Base-by-base conservation (phyloP, 2,888 invertebrate genomes). In the Ommatoiulus sabulosus region DNA sequence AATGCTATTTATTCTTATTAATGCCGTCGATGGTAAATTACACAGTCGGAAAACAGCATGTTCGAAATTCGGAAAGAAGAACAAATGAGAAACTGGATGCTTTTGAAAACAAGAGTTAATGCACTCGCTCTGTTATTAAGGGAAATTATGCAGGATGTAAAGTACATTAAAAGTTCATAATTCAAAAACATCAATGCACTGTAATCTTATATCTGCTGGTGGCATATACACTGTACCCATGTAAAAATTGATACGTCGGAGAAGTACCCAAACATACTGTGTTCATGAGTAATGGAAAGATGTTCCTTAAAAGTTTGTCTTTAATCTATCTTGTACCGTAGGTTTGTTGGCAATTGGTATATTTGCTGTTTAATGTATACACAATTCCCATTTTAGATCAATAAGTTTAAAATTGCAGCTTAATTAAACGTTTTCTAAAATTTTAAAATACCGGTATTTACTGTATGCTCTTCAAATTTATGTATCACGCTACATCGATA, bases 1-100 rank as follows among this genome's bases (percentile, higher is more conserved):
- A 80, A 80, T 80, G 80, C 80, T 24, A 80, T 80, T 80, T 80
- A 80, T 80, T 80, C 80, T 80, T 80, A 80, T 80, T 80, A 80
- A 80, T 80, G 80, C 80, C 80, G 15, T 80, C 80, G 15, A 43
- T 80, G 80, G 80, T 80, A 80, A 80, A 80, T 80, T 80, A 43
- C 72, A 17, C 80, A 43, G 80, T 24, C 80, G 80, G 35, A 35
- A 80, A 24, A 35, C 24, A 80, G 80, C 80, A 80, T 24, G 24
- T 24, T 80, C 15, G 35, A 80, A 15, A 12, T 80, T 80, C 80
- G 35, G 35, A 80, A 35, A 35, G 1, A 72, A 72, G 80, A 80
- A 35, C 80, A 72, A 72, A 72, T 80, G 80, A 8, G 80, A 80
- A 80, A 80, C 80, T 80, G 24, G 80, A 80, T 80, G 80, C 80